Evolutionary conservation across 1,140 invertebrate species (phyloP).

Genomic region (Lanistes nyassanus): DNA sequence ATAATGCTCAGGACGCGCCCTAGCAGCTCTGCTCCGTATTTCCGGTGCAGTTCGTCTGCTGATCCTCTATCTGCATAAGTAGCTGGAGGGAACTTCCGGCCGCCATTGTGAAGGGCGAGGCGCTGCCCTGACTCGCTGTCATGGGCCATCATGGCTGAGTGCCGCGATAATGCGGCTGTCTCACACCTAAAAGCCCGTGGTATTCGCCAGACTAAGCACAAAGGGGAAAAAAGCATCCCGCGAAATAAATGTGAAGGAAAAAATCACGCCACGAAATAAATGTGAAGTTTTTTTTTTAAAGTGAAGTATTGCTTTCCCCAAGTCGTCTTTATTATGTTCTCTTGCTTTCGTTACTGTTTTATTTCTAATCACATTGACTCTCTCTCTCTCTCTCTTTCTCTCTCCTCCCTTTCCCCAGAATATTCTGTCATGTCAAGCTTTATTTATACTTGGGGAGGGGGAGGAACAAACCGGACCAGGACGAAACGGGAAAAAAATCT

Average conservation of each 20-base stretch:
- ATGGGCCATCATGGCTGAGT: slow-evolving; percentile 21
- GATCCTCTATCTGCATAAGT: slow-evolving; percentile 28
- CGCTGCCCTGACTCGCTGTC: background rate
- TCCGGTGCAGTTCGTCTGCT: slow-evolving; percentile 10
- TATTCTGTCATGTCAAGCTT: no score
- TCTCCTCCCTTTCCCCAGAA: no score
- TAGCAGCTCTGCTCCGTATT: slow-evolving; percentile 26
- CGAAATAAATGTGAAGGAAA: background rate
- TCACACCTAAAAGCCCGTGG: slow-evolving; percentile 1
- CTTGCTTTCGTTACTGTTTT: background rate
- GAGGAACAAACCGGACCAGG: background rate
- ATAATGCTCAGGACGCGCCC: slow-evolving; percentile 25
- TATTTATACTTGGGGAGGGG: no score
- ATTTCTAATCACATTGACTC: background rate
- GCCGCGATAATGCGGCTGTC: slow-evolving; percentile 23
- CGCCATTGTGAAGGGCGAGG: background rate
- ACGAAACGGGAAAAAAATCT: background rate
- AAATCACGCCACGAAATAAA: background rate
- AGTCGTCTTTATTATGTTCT: background rate
- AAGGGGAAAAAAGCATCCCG: background rate
- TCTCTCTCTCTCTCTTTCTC: background rate
- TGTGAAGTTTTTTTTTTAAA: background rate
- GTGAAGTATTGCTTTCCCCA: background rate
- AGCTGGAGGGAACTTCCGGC: slow-evolving; percentile 24
- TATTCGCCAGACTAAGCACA: background rate